Base-by-base conservation (phyloP, 2,797 vertebrate genomes). In the Nyctalus aviator region DNA sequence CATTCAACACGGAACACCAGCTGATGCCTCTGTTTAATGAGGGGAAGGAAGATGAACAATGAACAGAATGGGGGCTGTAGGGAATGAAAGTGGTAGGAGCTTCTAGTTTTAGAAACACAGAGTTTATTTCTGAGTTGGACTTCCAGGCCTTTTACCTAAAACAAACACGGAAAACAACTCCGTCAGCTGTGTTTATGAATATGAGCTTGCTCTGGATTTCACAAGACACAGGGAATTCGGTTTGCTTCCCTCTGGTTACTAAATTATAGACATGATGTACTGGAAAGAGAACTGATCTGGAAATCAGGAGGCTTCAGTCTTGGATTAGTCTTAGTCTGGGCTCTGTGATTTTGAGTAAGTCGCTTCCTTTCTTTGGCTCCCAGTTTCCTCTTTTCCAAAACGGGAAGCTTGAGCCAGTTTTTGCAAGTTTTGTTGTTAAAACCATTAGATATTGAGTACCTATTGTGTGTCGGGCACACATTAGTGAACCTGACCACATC, bases 121-220 rank as follows among this genome's bases (percentile, higher is more conserved):
- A 69, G 13, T 95, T 86, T 94, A 90, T 85, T 95, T 95, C 79
- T 50, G 79, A 62, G 57, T 88, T 92, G 90, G 69, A 89, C 64
- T 91, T 91, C 75, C 20, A 94, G 84, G 79, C 35, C 88, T 90
- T 95, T 88, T 76, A 83, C 20, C 79, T 86, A 95, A 95, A 90
- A 95, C 87, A 96, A 95, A 89, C 62, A 81, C 75, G 90, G 84
- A 95, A 84, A 90, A 89, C 72, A 75, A 76, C 82, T 64, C 59
- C 88, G 35, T 81, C 92, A 95, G 83, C 94, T 96, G 82, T 97
- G 85, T 95, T 96, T 96, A 95, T 62, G 68, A 88, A 84, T 35
- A 77, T 79, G n/a, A 88, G 92, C 44, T 84, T 95, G 23, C 12
- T 90, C 25, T 78, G 84, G 73, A n/a, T 95, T 95, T 94, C 75